Evolutionary conservation across 2,888 invertebrate species (phyloP).

Genomic region (Tiphia femorata): DNA sequence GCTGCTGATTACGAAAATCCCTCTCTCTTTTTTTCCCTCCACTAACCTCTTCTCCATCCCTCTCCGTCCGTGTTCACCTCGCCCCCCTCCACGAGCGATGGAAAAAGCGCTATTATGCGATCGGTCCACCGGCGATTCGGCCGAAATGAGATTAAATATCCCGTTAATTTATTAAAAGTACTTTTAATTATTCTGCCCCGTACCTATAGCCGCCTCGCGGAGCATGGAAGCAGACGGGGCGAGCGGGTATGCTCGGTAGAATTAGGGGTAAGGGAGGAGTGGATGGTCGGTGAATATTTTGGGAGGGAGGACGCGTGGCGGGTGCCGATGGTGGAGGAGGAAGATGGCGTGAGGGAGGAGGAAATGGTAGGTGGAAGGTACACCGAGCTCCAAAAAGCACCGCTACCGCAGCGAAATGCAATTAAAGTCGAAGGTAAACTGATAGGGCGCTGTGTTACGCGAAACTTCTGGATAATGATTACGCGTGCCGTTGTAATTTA

Average conservation of each 20-base stretch:
- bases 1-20: background rate
- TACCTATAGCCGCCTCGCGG: conserved; percentile 20
- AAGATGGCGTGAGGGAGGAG: background rate
- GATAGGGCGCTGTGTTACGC: conserved; percentile 46
- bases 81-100: background rate
- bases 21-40: background rate
- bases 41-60: too few relatives aligned
- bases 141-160: conserved; percentile 17
- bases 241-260: background rate
- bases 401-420: conserved; percentile 31
- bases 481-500: conserved; percentile 50
- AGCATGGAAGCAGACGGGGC: conserved; percentile 6
- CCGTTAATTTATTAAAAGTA: conserved; percentile 37
- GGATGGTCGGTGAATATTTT: too few relatives aligned
- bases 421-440: conserved; percentile 51
- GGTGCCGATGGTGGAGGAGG: background rate
- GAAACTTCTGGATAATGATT: conserved; percentile 50
- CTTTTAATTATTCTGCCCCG: conserved; percentile 41
- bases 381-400: conserved; percentile 27
- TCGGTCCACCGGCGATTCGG: background rate
- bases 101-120: background rate
- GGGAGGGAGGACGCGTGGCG: too few relatives aligned
- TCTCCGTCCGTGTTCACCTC: too few relatives aligned
- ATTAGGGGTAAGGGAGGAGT: background rate
- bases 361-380: conserved; percentile 4